A percentile compares a stretch with the other conserved stretches of the same genome.
Conservation (phyloP, 30 jellyfish, hydroid and myxozoan genomes). For the Turritopsis dohrnii region DNA sequence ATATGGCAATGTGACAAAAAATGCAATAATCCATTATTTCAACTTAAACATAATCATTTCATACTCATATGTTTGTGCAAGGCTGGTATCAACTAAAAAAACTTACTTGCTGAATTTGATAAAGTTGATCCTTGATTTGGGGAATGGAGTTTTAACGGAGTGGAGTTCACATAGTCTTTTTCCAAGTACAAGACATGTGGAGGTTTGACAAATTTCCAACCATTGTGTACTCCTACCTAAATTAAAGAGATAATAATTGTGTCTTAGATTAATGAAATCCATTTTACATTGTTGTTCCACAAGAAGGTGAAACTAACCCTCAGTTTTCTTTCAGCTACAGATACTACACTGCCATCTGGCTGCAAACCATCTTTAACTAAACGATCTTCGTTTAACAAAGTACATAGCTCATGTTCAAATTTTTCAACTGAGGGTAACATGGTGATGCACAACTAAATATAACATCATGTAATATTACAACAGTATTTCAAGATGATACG, state of each 20-base stretch:
- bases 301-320: conserved; percentile 33
- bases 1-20: too few species aligned
- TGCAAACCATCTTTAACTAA: conserved; percentile 52
- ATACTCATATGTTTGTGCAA: too few species aligned
- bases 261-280: not conserved
- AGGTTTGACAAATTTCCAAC: conserved; percentile 70
- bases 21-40: too few species aligned
- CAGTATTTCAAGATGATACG: not conserved
- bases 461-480: too few species aligned
- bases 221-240: conserved; percentile 96
- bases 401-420: conserved; percentile 74
- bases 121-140: conserved; percentile 23
- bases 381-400: conserved; percentile 67
- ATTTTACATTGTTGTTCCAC: too few species aligned
- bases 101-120: conserved; percentile 22
- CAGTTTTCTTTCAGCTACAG: conserved; percentile 79
- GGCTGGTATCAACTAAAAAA: not conserved
- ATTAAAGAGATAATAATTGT: not conserved
- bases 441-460: conserved; percentile 45
- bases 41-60: not conserved
- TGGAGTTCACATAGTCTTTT: conserved; percentile 34
- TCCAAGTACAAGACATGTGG: conserved; percentile 79
- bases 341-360: conserved; percentile 72
- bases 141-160: not conserved
- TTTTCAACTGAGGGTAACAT: conserved; percentile 72